phyloP scores from a whole-genome alignment of 1,140 invertebrate genomes.

The Semibalanus balanoides region DNA sequence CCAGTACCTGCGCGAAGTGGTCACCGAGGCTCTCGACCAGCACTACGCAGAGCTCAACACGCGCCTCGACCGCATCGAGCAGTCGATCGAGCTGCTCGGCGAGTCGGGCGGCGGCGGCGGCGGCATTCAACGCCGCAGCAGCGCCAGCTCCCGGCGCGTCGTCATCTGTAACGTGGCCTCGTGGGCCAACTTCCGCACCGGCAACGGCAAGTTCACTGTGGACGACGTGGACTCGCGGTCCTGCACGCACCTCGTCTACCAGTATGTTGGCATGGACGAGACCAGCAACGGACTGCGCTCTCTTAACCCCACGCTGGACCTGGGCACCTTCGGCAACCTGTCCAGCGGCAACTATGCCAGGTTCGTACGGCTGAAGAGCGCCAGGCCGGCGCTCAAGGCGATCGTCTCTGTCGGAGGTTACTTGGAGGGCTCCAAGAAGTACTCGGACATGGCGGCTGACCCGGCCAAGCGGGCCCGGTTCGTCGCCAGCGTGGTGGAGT shows the following conservation, averaged over 20 bases:
- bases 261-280: conserved; percentile 52
- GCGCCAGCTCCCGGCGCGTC: conserved; percentile 18
- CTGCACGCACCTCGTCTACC: conserved; percentile 77
- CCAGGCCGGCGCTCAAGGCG: conserved; percentile 46
- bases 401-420: conserved; percentile 59
- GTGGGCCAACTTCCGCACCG: conserved; percentile 44
- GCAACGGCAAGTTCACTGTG: conserved; percentile 39
- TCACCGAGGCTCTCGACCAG: too few relatives aligned
- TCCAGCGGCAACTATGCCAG: conserved; percentile 42
- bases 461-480: conserved; percentile 32
- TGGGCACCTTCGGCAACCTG: conserved; percentile 21
- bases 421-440: conserved; percentile 53
- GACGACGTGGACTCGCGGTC: conserved; percentile 50
- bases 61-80: too few relatives aligned
- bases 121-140: neutral
- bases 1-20: too few relatives aligned
- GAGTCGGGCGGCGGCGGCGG: too few relatives aligned
- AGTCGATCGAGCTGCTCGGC: too few relatives aligned
- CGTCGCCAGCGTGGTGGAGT: conserved; percentile 39
- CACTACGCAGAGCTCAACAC: too few relatives aligned
- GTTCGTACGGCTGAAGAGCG: conserved; percentile 42
- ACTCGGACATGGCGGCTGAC: conserved; percentile 38
- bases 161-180: conserved; percentile 47
- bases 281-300: conserved; percentile 42
- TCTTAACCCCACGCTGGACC: conserved; percentile 39